Percentiles rank a stretch among this genome's conserved stretches.
These are phyloP conservation scores for Phacellophora camtschatica DNA, from an alignment of 30 jellyfish, hydroid and myxozoan genomes.

Conservation along the genomic window DNA sequence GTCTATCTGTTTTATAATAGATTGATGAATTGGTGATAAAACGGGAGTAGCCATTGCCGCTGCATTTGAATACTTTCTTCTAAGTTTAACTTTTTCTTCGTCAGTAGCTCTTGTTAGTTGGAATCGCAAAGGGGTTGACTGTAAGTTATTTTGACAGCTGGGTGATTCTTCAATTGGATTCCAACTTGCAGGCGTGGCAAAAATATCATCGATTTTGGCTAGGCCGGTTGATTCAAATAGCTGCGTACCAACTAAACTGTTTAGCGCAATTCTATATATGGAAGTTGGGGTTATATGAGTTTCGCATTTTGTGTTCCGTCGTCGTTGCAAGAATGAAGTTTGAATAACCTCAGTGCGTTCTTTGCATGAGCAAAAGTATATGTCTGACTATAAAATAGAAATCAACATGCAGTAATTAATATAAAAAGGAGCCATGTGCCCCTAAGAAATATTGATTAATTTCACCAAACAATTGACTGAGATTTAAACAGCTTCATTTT, in stretches of 20 bases:
- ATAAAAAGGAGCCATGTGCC: too few relatives aligned
- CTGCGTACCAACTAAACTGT: constrained; percentile 65
- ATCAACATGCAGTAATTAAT: too few relatives aligned
- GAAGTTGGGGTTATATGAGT: constrained; percentile 38
- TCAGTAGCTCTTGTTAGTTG: constrained; percentile 15
- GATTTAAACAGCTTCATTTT: too few relatives aligned
- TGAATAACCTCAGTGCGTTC: constrained; percentile 18
- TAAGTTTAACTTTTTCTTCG: constrained; percentile 48
- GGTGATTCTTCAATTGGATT: constrained; percentile 27
- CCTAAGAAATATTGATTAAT: too few relatives aligned
- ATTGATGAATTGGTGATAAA: constrained; percentile 39
- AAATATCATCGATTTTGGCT: constrained; percentile 21
- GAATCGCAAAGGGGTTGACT: constrained; percentile 49
- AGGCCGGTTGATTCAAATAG: constrained; percentile 51
- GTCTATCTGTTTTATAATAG: constrained; percentile 52
- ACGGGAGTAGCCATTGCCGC: constrained; percentile 78
- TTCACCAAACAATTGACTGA: too few relatives aligned
- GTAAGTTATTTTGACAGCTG: neutral
- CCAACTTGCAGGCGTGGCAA: constrained; percentile 51
- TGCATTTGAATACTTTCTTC: constrained; percentile 71
- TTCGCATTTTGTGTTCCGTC: constrained; percentile 13
- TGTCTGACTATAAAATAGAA: constrained; percentile 78
- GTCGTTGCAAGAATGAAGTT: constrained; percentile 9
- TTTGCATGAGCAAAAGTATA: constrained; percentile 59
- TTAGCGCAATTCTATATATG: constrained; percentile 46